phyloP scores from a whole-genome alignment of 2,888 invertebrate species.

The Sclerodermus sp. region DNA sequence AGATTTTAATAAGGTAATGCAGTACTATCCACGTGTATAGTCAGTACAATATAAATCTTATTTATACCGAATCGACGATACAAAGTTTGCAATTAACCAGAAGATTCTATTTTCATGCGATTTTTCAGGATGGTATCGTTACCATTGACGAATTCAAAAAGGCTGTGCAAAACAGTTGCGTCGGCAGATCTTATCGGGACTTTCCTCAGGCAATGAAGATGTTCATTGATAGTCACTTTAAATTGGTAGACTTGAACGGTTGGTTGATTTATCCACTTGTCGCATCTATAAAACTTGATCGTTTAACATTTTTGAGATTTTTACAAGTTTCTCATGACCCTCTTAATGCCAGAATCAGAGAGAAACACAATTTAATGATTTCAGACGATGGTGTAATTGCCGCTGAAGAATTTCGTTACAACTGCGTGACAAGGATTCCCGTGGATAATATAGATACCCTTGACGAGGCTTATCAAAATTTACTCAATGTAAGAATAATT shows the following conservation, averaged over 20 bases:
- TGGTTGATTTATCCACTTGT: slow-evolving; percentile 1
- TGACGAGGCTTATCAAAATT: slow-evolving; percentile 75
- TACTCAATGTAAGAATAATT: slow-evolving; percentile 69
- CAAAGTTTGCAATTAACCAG: no score
- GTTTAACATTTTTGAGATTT: no score
- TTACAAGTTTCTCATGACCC: no score
- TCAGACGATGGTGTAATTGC: slow-evolving; percentile 74
- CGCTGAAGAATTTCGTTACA: slow-evolving; percentile 80
- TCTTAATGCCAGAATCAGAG: no score
- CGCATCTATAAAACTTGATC: no score
- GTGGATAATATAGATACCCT: slow-evolving; percentile 75
- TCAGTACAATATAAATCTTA: no score
- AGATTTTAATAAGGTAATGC: slow-evolving; percentile 84
- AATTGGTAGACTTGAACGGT: slow-evolving; percentile 77
- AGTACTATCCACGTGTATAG: no score
- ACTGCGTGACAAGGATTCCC: slow-evolving; percentile 79
- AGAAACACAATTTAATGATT: neutral
- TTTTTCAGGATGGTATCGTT: slow-evolving; percentile 75
- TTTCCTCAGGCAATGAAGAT: slow-evolving; percentile 86
- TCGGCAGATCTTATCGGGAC: slow-evolving; percentile 75
- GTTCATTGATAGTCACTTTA: slow-evolving; percentile 83
- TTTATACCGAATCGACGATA: no score
- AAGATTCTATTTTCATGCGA: no score
- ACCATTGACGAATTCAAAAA: slow-evolving; percentile 80
- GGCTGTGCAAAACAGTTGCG: slow-evolving; percentile 79